Percentiles rank a stretch among this genome's conserved stretches.
Evolutionary conservation across 1,140 invertebrate species (phyloP).

Genomic region (Batillaria attramentaria): DNA sequence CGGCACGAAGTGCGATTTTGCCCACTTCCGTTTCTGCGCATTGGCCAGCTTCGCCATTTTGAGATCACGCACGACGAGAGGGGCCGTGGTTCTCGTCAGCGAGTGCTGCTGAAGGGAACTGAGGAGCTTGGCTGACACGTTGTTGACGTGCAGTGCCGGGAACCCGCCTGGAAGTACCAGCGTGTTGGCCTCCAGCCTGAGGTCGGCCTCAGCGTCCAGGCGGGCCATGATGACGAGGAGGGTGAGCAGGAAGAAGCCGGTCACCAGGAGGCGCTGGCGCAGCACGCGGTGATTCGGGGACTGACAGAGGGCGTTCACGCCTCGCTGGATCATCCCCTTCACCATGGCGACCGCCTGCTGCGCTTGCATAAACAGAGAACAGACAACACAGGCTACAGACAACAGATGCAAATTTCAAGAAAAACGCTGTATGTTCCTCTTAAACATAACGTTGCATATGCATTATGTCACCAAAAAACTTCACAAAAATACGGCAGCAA

Average conservation of each 20-base stretch:
- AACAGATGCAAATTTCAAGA: too few relatives aligned
- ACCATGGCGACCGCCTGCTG: too few relatives aligned
- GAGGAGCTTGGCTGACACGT: neutral
- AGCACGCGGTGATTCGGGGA: too few relatives aligned
- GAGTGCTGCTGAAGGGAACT: neutral
- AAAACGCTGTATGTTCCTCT: too few relatives aligned
- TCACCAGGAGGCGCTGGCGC: neutral
- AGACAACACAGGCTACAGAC: too few relatives aligned
- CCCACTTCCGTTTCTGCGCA: constrained; percentile 11
- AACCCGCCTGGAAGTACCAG: constrained; percentile 11
- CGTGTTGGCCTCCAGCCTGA: constrained; percentile 10
- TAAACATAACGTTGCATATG: too few relatives aligned
- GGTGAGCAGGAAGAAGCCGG: neutral
- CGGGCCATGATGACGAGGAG: constrained; percentile 18
- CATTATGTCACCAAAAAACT: too few relatives aligned
- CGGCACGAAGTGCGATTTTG: neutral
- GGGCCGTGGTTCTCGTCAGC: neutral
- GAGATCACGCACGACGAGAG: neutral
- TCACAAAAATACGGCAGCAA: too few relatives aligned
- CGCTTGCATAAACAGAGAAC: too few relatives aligned
- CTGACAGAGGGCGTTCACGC: too few relatives aligned
- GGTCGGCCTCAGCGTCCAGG: constrained; percentile 9
- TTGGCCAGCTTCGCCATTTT: constrained; percentile 13
- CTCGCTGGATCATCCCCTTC: too few relatives aligned
- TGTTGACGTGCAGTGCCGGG: neutral